Base-by-base conservation (phyloP, 2,888 invertebrate species). In the Gymnosoma rotundatum region DNA sequence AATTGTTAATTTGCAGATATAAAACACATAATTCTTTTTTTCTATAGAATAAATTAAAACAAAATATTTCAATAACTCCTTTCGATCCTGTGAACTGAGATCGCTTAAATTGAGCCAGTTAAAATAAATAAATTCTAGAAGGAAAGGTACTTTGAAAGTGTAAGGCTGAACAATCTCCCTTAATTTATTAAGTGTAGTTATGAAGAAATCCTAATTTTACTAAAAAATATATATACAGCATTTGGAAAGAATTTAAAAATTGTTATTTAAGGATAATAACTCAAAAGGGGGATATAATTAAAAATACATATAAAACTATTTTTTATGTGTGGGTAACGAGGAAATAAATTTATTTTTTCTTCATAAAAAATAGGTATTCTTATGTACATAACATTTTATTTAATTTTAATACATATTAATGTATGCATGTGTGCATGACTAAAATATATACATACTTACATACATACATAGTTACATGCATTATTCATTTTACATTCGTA, bases 401-500 rank as follows among this genome's bases (percentile, higher is more conserved):
- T 32, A 32, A 25, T 25, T 25, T 25, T 32, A 32, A 32, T 32
- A 7, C 32, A 6, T 32, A 1, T 32, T 32, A 25, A 20, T 3
- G 1, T 48, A 48, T 48, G 3, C 2, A 5, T 20, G 36, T 32
- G 20, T 16, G 42, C 1, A 42, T 42, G 12, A 38, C 3, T 1
- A 38, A 10, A 9, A n/a, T 38, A 38, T 38, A 12, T 61, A n/a
- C 48, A 63, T 21, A 60, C 16, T 42, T 32, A 56, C 3, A 18
- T 38, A 5, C 38, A 36, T 42, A n/a, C 60, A 61, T 52, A 52
- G 38, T 14, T 52, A 69, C 16, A 61, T 61, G 52, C 48, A 81
- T 81, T 42, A 66, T 79, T 66, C 75, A 80, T 74, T 61, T 56
- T 54, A 60, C 67, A 67, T 80, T 36, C 74, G 25, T 32, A 32